These are phyloP conservation scores for Mercenaria mercenaria DNA, from an alignment of 1,140 invertebrate species.

Conservation along the genomic window DNA sequence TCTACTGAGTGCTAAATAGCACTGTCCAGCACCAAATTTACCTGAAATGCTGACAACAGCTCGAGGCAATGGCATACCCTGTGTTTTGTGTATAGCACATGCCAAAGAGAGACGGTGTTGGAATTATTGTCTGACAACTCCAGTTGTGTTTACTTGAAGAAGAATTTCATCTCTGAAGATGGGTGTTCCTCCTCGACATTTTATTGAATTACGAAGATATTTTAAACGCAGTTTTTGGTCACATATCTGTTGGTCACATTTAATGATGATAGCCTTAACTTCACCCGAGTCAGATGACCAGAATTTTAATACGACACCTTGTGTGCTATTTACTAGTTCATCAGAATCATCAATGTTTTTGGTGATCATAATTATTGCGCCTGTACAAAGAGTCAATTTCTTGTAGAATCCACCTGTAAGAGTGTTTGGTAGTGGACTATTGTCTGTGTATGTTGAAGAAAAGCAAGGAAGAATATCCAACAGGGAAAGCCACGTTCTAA, in stretches of 20 bases:
- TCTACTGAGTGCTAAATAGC: slow-evolving; percentile 22
- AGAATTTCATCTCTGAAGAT: slow-evolving; percentile 42
- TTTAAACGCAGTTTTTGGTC: not conserved
- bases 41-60: not conserved
- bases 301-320: not conserved
- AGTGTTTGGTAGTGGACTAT: not conserved
- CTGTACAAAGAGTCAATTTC: not conserved
- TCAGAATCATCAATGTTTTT: slow-evolving; percentile 35
- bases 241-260: slow-evolving; percentile 22
- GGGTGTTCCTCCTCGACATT: not conserved
- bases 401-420: slow-evolving; percentile 14
- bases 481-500: no score
- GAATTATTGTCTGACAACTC: slow-evolving; percentile 32
- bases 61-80: not conserved
- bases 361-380: slow-evolving; percentile 28
- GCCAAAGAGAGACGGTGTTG: slow-evolving; percentile 19
- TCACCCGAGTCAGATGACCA: slow-evolving; percentile 17
- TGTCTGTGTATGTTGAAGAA: no score
- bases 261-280: slow-evolving; percentile 15
- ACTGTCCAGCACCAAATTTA: slow-evolving; percentile 26
- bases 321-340: slow-evolving; percentile 36
- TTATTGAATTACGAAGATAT: slow-evolving; percentile 13
- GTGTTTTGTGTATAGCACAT: slow-evolving; percentile 40
- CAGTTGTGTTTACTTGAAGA: not conserved
- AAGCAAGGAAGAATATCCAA: no score